Evolutionary conservation across 2,797 vertebrate species (phyloP), one percentile per base, ranked within the genome.

Genomic region (Paedocypris micromegethes): DNA sequence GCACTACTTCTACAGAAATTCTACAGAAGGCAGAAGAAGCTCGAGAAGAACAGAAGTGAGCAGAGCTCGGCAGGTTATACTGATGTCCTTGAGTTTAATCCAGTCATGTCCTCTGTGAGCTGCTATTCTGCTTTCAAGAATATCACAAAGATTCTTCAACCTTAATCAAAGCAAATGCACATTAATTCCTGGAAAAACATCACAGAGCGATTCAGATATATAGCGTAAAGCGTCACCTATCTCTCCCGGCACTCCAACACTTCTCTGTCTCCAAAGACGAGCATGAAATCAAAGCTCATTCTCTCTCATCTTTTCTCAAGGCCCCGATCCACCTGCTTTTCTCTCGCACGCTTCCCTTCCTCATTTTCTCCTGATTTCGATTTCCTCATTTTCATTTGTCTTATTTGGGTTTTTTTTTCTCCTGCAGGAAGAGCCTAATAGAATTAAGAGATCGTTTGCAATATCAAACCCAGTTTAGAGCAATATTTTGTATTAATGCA

Each of bases 211-310:
- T 52, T 6, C 48, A 44, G 58, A 66, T 5, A 63, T 45, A 9
- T 50, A 48, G 37, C 53, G 23, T 52, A 42, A 48, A 66, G 52
- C 62, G 50, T 61, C 54, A 50, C 56, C 39, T 75, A 46, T 73
- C 59, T 74, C 70, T 52, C 73, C 54, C 64, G 58, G 70, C 70
- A 59, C 44, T 50, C 41, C 55, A 54, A n/a, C 65, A 9, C 52
- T 57, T 62, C 61, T 65, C 70, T 71, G 74, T 75, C 73, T 77
- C 75, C 65, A 74, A 72, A 75, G 61, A 62, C 68, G 9, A 61
- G 63, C 53, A 8, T 70, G 59, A 75, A 76, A 77, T 79, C 68
- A 74, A 77, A 77, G 75, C 72, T 70, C 38, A 49, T 53, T 49
- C 69, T 68, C 55, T 75, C 65, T 49, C 49, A 64, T 66, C 66